Percentiles rank a stretch among this genome's conserved stretches.
These are phyloP conservation scores for Lacerta agilis DNA, from an alignment of 2,797 vertebrate species.

Conservation along the genomic window DNA sequence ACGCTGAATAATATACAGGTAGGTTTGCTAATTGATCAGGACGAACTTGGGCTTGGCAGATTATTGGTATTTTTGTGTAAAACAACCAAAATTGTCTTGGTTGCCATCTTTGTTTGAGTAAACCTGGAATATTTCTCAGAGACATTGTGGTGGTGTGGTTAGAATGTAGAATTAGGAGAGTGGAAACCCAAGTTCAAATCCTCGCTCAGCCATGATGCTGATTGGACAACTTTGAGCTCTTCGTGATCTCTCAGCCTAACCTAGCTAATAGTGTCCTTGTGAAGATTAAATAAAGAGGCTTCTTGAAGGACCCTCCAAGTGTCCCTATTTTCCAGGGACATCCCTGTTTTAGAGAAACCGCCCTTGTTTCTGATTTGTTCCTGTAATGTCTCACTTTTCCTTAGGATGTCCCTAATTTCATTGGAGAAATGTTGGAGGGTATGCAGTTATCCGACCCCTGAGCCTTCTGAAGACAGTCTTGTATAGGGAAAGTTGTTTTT, in stretches of 20 bases:
- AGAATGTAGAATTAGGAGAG: background rate
- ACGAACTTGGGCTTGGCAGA: background rate
- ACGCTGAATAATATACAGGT: background rate
- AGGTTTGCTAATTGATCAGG: background rate
- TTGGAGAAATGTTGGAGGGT: too few relatives aligned
- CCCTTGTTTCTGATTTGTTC: too few relatives aligned
- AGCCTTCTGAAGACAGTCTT: too few relatives aligned
- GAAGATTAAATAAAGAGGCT: too few relatives aligned
- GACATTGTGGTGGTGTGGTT: background rate
- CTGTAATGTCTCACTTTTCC: too few relatives aligned
- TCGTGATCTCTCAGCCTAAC: background rate
- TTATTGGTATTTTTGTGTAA: background rate
- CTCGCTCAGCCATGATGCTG: background rate
- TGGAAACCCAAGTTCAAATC: background rate
- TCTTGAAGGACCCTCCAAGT: too few relatives aligned
- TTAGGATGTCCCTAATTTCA: too few relatives aligned
- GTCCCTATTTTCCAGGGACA: too few relatives aligned
- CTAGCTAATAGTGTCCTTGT: background rate
- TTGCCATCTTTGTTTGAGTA: background rate
- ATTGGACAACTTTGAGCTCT: background rate
- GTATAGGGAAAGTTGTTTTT: too few relatives aligned
- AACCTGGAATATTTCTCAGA: background rate
- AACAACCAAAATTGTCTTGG: background rate
- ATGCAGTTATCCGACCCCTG: too few relatives aligned
- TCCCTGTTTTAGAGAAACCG: too few relatives aligned